These are phyloP conservation scores for Grantiella picta DNA, from an alignment of 2,113 vertebrate genomes.

Conservation along the genomic window DNA sequence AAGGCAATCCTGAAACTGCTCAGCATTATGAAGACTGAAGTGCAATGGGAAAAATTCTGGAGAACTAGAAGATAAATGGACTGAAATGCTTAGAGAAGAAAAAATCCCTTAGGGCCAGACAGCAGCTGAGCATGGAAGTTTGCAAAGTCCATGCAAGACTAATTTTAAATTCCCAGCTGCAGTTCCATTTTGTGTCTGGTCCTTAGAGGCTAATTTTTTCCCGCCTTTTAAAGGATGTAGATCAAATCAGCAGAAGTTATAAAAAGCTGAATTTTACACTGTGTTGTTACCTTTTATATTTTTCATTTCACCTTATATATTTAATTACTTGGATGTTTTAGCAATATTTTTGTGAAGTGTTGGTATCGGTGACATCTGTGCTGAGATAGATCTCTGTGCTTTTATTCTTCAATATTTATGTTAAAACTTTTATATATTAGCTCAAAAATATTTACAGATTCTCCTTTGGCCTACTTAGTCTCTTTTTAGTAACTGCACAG, in stretches of 20 bases:
- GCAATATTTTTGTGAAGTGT: neutral
- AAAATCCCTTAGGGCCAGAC: neutral
- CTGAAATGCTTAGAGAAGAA: neutral
- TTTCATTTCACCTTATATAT: neutral
- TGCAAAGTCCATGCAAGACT: neutral
- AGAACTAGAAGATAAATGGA: neutral
- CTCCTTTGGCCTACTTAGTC: neutral
- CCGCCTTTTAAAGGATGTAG: neutral
- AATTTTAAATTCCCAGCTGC: neutral
- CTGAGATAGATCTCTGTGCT: neutral
- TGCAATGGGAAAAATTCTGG: neutral
- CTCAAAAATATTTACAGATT: conserved; percentile 21
- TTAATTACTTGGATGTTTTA: neutral
- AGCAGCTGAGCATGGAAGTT: neutral
- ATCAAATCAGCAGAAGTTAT: neutral
- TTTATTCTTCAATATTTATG: conserved; percentile 27
- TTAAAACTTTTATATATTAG: conserved; percentile 28
- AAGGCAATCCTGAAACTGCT: neutral
- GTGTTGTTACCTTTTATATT: neutral
- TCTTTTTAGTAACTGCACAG: neutral
- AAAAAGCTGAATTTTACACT: neutral
- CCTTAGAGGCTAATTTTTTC: neutral
- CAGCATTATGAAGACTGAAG: neutral
- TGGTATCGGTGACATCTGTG: neutral
- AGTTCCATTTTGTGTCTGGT: neutral